A percentile compares a stretch with the other conserved stretches of the same genome.
phyloP scores from a whole-genome alignment of 2,113 vertebrate genomes.

The Pseudopodoces humilis region DNA sequence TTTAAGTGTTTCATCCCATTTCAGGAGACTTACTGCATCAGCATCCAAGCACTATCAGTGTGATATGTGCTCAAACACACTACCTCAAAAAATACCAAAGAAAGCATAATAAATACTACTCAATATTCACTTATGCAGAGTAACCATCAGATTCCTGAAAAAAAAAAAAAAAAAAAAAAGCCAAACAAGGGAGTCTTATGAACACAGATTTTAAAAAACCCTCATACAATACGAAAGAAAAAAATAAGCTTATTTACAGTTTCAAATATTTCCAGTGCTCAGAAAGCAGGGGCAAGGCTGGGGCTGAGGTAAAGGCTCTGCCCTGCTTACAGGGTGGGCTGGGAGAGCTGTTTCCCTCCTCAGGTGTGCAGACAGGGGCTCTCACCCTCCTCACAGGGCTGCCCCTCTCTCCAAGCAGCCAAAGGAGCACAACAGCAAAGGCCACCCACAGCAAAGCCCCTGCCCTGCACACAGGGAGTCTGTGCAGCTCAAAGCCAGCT shows the following conservation, averaged over 20 bases:
- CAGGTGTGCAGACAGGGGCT: neutral
- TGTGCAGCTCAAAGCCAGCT: rapidly evolving
- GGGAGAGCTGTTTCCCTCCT: neutral
- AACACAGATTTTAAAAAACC: neutral
- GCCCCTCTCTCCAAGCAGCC: neutral
- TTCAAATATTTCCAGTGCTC: neutral
- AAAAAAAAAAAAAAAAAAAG: neutral
- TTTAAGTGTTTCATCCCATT: neutral
- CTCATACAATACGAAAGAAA: neutral
- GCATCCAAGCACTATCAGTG: neutral
- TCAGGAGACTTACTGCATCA: neutral
- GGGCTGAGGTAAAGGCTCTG: neutral
- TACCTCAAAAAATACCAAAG: neutral
- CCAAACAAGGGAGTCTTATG: neutral
- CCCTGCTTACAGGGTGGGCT: neutral
- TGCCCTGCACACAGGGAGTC: neutral
- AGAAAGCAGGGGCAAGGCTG: neutral
- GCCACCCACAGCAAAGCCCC: neutral
- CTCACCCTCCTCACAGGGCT: neutral
- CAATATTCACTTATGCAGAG: neutral
- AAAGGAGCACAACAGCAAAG: neutral
- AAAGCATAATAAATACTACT: neutral
- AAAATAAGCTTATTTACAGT: neutral
- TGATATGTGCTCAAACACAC: neutral
- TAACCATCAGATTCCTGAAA: neutral